Conservation (phyloP, 2,888 invertebrate species). For the Callimorpha dominula region DNA sequence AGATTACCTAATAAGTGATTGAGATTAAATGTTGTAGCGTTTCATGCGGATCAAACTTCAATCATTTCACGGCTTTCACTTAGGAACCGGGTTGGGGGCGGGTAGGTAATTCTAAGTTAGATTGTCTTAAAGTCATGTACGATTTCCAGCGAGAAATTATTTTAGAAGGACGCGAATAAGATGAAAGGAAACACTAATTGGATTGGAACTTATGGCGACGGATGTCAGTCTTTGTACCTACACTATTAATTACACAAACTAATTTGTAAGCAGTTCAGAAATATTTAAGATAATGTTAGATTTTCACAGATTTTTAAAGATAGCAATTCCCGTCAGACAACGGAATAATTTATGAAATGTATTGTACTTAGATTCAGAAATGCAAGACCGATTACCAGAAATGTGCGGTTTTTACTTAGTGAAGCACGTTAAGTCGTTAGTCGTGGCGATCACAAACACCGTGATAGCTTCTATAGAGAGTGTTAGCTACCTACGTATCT, state of each 20-base stretch:
- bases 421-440: not conserved
- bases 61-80: not conserved
- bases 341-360: not conserved
- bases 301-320: not conserved
- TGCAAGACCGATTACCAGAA: not conserved
- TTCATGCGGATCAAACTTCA: not conserved
- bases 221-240: not conserved
- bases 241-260: not conserved
- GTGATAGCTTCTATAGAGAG: not conserved
- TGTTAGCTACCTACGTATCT: not conserved
- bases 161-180: conserved; percentile 7
- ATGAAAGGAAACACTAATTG: conserved; percentile 20
- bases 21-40: not conserved
- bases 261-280: too few relatives aligned
- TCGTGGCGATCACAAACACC: not conserved
- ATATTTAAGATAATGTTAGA: not conserved
- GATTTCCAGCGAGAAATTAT: conserved; percentile 8
- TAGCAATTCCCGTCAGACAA: not conserved
- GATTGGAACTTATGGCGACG: not conserved
- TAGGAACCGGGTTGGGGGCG: not conserved
- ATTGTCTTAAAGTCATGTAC: conserved; percentile 2
- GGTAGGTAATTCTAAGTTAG: not conserved
- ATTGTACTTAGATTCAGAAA: not conserved
- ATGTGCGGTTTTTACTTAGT: not conserved
- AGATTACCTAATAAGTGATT: not conserved